phyloP scores from a whole-genome alignment of 2,797 vertebrate species.

The Lagocephalus sceleratus region DNA sequence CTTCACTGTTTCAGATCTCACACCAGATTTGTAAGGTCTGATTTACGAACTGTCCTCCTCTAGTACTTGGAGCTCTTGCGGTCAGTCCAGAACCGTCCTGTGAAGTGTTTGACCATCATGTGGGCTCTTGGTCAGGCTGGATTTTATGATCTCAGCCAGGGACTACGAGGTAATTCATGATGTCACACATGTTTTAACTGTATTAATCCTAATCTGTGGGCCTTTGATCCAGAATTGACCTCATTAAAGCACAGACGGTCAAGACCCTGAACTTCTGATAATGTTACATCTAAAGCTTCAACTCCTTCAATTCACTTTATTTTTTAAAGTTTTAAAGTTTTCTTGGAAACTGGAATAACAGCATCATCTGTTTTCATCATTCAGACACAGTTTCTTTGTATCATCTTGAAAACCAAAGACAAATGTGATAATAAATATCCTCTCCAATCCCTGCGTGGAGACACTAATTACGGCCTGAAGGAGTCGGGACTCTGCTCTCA shows the following conservation, averaged over 20 bases:
- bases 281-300: conserved; percentile 5
- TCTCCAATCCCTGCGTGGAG: too few species aligned
- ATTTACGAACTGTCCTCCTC: conserved; percentile 2
- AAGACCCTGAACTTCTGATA: conserved; percentile 2
- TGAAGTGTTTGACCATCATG: conserved; percentile 91
- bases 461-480: too few species aligned
- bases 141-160: conserved; percentile 86
- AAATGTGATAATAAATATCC: too few species aligned
- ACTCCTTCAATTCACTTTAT: too few species aligned
- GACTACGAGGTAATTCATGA: conserved; percentile 83
- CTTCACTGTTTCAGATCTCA: background rate
- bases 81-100: conserved; percentile 86
- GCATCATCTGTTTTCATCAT: background rate
- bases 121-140: conserved; percentile 95
- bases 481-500: too few species aligned
- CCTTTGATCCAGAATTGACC: background rate
- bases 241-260: background rate
- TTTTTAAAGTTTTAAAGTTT: too few species aligned
- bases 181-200: background rate
- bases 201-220: background rate
- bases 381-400: background rate
- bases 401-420: too few species aligned
- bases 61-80: conserved; percentile 91
- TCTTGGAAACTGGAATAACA: too few species aligned
- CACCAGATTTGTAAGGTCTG: background rate